Evolutionary conservation across 2,797 vertebrate genomes (phyloP).

Genomic region (Hoplostethus atlanticus): DNA sequence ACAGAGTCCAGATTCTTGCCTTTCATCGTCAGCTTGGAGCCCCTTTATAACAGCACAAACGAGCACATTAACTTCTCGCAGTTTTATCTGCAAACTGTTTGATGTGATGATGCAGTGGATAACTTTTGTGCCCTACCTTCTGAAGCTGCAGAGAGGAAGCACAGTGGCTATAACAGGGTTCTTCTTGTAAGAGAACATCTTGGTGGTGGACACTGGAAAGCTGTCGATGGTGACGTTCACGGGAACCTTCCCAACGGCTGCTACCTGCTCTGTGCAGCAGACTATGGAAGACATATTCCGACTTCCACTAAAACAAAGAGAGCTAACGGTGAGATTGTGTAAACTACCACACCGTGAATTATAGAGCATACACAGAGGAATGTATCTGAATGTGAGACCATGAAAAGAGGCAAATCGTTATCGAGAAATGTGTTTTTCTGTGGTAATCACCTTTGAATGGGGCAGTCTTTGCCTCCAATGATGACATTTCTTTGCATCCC

Average conservation of each 20-base stretch:
- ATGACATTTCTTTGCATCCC: slow-evolving; percentile 83
- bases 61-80: neutral
- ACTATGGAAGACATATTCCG: slow-evolving; percentile 71
- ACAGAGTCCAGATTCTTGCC: slow-evolving; percentile 91
- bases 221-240: slow-evolving; percentile 86
- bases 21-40: slow-evolving; percentile 85
- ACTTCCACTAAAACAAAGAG: slow-evolving; percentile 57
- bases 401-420: neutral
- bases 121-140: slow-evolving; percentile 73
- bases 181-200: slow-evolving; percentile 86
- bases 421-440: neutral
- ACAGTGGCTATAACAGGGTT: slow-evolving; percentile 84
- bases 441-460: slow-evolving; percentile 74
- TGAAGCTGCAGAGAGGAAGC: slow-evolving; percentile 88
- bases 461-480: slow-evolving; percentile 84
- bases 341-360: neutral
- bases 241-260: slow-evolving; percentile 58
- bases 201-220: slow-evolving; percentile 71
- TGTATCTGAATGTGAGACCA: neutral
- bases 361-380: neutral
- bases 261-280: slow-evolving; percentile 69
- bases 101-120: neutral
- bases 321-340: neutral
- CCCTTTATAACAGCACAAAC: slow-evolving; percentile 69
- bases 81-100: neutral